Evolutionary conservation across 2,888 invertebrate species (phyloP), one percentile per base, ranked within the genome.

Genomic region (Aradus depressus): DNA sequence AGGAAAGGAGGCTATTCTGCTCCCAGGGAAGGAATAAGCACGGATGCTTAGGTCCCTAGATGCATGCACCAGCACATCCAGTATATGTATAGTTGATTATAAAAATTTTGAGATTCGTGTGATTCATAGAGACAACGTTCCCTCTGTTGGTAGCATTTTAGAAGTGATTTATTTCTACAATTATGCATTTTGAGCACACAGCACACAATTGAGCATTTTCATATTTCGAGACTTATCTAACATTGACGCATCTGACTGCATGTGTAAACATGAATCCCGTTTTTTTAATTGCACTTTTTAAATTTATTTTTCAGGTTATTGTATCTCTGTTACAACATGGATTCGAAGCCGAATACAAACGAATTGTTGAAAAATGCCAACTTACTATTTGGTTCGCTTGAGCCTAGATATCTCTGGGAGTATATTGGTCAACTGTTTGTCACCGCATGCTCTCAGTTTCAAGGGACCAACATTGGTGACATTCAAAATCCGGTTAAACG

Each of bases 351-450:
- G 21, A 61, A 59, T 42, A 57, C 56, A 14, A 73, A 74, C 58
- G 89, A 90, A 64, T 74, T 88, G 34, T 72, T 83, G 12, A 89
- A 89, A 67, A 85, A 84, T 18, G 86, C 87, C 1, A 90, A 89
- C 69, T 70, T 89, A 56, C 68, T 91, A 22, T 85, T 91, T 64
- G 81, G 82, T 49, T 82, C 86, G 0, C 73, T 90, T 55, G 87
- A 89, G 64, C 81, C 84, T n/a, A 80, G 80, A 51, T 90, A 86
- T 63, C 80, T 90, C 50, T 91, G 91, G 90, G 77, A 79, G 57
- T 88, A 83, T 63, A 76, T 85, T 59, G 80, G 79, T 22, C 72
- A 73, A 58, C 67, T 81, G 54, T 80, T 77, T 60, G 74, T 76
- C 51, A 75, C 75, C 51, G 74, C 76, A 1, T 77, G 77, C 59